These are phyloP conservation scores for Chondrosia reniformis DNA, from an alignment of 37 sponge, comb jelly and placozoan species.

Conservation along the genomic window DNA sequence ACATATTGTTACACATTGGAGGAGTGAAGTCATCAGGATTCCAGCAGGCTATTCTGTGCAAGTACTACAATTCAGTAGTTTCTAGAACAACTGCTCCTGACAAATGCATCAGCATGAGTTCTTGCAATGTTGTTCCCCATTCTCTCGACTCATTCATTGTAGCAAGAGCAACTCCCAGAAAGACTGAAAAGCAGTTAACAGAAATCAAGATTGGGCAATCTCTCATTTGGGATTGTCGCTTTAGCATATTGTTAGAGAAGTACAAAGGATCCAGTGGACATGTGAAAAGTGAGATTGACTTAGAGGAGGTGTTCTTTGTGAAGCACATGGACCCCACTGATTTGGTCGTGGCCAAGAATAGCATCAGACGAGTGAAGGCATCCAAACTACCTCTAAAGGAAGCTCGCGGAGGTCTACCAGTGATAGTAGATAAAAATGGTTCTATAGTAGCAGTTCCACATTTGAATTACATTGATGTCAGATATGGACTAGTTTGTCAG, in stretches of 20 bases:
- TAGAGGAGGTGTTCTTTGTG: conserved; percentile 32
- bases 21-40: not conserved
- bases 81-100: not conserved
- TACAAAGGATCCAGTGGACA: too few species aligned
- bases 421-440: conserved; percentile 28
- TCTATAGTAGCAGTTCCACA: not conserved
- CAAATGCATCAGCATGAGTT: not conserved
- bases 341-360: conserved; percentile 19
- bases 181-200: not conserved
- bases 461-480: conserved; percentile 1
- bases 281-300: too few species aligned
- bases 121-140: not conserved
- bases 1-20: not conserved
- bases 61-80: not conserved
- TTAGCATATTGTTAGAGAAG: conserved; percentile 13
- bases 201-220: conserved; percentile 41
- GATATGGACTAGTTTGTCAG: not conserved
- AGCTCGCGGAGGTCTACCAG: conserved; percentile 50
- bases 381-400: conserved; percentile 21
- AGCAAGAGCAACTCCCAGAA: not conserved
- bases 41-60: not conserved
- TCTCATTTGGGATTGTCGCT: conserved; percentile 58
- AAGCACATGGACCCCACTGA: conserved; percentile 13
- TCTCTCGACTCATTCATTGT: not conserved
- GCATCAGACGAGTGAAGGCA: conserved; percentile 22